Percentiles rank a stretch among this genome's conserved stretches.
phyloP scores from a whole-genome alignment of 2,113 vertebrate genomes.

The Hemiscyllium ocellatum region DNA sequence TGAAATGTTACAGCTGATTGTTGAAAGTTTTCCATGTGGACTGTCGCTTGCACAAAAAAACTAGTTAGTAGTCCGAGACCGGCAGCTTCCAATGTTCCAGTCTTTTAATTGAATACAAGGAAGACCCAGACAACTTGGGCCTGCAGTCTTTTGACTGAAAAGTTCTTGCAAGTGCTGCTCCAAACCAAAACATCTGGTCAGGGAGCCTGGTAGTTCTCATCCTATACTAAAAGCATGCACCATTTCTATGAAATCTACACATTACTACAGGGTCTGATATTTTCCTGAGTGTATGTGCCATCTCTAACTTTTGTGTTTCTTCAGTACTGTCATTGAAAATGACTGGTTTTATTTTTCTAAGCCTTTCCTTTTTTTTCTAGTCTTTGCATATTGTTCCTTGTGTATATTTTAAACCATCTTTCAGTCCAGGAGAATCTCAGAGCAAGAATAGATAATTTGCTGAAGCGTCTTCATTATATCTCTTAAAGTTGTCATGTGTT shows the following conservation, averaged over 20 bases:
- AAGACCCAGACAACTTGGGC: neutral
- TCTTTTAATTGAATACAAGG: neutral
- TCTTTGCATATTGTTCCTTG: neutral
- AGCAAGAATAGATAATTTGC: neutral
- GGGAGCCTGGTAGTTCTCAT: neutral
- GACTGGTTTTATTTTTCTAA: neutral
- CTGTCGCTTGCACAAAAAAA: neutral
- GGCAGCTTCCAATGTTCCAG: neutral
- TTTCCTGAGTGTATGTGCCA: neutral
- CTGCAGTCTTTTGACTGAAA: too few relatives aligned
- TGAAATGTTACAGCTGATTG: neutral
- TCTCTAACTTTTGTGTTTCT: neutral
- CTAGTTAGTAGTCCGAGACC: neutral
- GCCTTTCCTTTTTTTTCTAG: neutral
- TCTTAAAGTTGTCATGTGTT: neutral
- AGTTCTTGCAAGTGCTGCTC: too few relatives aligned
- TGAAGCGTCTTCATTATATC: neutral
- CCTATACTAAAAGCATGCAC: neutral
- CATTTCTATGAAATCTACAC: neutral
- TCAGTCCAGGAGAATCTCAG: neutral
- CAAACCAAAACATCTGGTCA: too few relatives aligned
- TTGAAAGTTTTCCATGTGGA: neutral
- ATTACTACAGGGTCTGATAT: neutral
- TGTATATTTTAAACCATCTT: neutral
- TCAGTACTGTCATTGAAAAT: neutral